Base-by-base conservation (phyloP, 2,797 vertebrate species). In the Acanthurus lineatus region DNA sequence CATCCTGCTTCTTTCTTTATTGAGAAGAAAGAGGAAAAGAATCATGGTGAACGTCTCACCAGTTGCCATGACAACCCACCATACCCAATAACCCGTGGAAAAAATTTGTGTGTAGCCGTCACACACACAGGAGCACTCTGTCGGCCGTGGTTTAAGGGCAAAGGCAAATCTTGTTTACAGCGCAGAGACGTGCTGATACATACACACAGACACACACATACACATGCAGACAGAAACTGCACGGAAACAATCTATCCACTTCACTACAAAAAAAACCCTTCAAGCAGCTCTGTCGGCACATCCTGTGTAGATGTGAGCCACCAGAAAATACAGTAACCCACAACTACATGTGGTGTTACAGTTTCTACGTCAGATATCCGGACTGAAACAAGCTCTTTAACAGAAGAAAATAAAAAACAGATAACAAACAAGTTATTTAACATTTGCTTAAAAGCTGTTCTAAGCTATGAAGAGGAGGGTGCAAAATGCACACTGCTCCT, bases 21-120 rank as follows among this genome's bases (percentile, higher is more conserved):
- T 69, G 47, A 85, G 82, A 83, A 76, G 74, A 80, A 81, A 83
- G 77, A 84, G 73, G 47, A 74, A 81, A 86, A 86, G 76, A 86
- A 85, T 84, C 82, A 77, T 74, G 78, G 86, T 54, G 73, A 86
- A 85, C 59, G 66, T 83, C 81, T 88, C 83, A 70, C 77, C 88
- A 90, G 95, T 96, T 95, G 91, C 94, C 88, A 95, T 95, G 94
- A 91, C 94, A 93, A 95, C 94, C 59, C 69, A 83, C 82, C 88
- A 84, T 88, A 91, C 83, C 84, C 88, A 89, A 90, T 92, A 91
- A 94, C 88, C 90, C 77, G 38, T 89, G 91, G 84, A 65, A 66
- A 79, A 87, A 85, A 70, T 49, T 25, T 69, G 56, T 62, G 66
- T 69, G 70, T 48, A 70, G 84, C 79, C 68, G 56, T 82, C 76